Evolutionary conservation across 2,888 invertebrate genomes (phyloP).

Genomic region (Elmis aenea): DNA sequence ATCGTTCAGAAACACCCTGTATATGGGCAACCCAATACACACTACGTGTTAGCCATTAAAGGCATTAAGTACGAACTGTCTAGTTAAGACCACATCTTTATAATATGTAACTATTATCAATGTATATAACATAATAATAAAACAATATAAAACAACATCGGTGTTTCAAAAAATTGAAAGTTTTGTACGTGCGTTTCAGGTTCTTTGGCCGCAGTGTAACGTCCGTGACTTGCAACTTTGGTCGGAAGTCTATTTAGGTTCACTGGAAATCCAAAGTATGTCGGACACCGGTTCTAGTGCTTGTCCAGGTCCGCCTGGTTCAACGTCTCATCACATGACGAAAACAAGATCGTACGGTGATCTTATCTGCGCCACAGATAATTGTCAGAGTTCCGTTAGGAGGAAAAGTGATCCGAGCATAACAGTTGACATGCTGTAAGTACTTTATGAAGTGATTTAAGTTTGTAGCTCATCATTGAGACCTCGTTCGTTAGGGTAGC

Average conservation of each 20-base stretch:
- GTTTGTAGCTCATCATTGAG: no score
- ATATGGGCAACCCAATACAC: no score
- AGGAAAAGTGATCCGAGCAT: constrained; percentile 84
- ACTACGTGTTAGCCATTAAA: no score
- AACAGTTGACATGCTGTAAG: constrained; percentile 65
- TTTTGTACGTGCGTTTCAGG: constrained; percentile 50
- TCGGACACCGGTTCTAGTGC: constrained; percentile 35
- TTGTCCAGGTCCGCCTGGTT: constrained; percentile 44
- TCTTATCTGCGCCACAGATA: constrained; percentile 62
- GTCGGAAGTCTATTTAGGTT: constrained; percentile 78
- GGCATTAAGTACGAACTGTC: no score
- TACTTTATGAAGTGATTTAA: no score
- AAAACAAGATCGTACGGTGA: constrained; percentile 87
- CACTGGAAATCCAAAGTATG: constrained; percentile 38
- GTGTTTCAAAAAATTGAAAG: not conserved
- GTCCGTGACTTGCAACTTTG: constrained; percentile 79
- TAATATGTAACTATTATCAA: no score
- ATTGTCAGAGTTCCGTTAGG: constrained; percentile 52
- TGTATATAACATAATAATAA: no score
- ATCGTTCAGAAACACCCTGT: no score
- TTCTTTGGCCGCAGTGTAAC: constrained; percentile 81
- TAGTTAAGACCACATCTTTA: no score
- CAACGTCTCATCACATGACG: constrained; percentile 53
- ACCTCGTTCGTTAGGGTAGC: no score
- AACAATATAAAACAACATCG: not conserved